Evolutionary conservation across 2,888 invertebrate genomes (phyloP).

Genomic region (Silvanus unidentatus): DNA sequence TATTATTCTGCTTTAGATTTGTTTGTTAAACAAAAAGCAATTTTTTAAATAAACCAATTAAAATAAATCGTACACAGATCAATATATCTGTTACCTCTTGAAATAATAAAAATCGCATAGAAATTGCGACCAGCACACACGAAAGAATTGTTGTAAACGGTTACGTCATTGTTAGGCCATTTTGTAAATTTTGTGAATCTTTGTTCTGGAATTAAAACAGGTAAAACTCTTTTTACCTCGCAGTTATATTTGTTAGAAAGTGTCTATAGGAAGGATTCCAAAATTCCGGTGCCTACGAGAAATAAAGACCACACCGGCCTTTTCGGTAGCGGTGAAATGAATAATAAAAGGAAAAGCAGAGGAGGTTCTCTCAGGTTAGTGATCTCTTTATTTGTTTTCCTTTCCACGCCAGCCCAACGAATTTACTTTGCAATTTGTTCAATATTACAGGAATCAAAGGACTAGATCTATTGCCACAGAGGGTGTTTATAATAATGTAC

Average conservation of each 20-base stretch:
- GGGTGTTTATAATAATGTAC: constrained; percentile 84
- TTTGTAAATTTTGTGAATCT: constrained; percentile 40
- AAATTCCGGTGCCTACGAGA: constrained; percentile 82
- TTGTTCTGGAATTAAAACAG: constrained; percentile 32
- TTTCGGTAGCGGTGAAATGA: constrained; percentile 67
- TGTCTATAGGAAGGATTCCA: constrained; percentile 46
- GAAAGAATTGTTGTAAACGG: constrained; percentile 37
- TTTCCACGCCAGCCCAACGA: no score
- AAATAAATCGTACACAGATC: constrained; percentile 19
- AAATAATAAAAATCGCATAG: constrained; percentile 10
- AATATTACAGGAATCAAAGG: constrained; percentile 57
- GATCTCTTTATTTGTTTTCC: constrained; percentile 7
- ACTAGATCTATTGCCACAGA: constrained; percentile 66
- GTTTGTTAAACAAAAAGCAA: constrained; percentile 30
- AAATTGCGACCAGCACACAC: constrained; percentile 25
- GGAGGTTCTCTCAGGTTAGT: constrained; percentile 69
- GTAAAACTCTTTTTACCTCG: constrained; percentile 31
- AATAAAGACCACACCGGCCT: constrained; percentile 74
- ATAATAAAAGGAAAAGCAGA: constrained; percentile 80
- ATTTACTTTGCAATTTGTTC: constrained; percentile 1
- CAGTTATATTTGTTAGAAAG: constrained; percentile 29
- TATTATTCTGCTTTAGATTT: constrained; percentile 29
- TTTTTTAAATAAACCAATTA: constrained; percentile 26
- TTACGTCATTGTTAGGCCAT: constrained; percentile 46
- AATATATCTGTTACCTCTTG: constrained; percentile 13